These are phyloP conservation scores for Thereva unica DNA, from an alignment of 2,888 invertebrate species.

Conservation along the genomic window DNA sequence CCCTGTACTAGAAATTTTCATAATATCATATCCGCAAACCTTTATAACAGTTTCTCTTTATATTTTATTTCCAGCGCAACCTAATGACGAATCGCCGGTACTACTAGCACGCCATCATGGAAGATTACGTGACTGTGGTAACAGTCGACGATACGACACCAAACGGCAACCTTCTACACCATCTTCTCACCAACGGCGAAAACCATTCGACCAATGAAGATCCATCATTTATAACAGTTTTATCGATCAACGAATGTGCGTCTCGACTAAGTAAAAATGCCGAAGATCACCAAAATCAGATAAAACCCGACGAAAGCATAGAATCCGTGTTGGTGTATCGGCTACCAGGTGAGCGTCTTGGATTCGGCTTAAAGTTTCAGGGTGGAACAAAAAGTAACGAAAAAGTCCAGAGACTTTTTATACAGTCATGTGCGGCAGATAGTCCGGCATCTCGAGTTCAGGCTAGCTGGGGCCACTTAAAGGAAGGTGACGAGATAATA, in stretches of 20 bases:
- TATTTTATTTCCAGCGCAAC: slow-evolving; percentile 15
- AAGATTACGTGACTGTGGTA: slow-evolving; percentile 66
- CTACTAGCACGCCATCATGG: slow-evolving; percentile 41
- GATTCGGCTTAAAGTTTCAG: slow-evolving; percentile 90
- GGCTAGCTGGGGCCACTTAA: slow-evolving; percentile 81
- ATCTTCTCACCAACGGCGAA: slow-evolving; percentile 42
- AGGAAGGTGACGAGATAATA: slow-evolving; percentile 87
- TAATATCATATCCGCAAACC: no score
- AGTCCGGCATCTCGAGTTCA: slow-evolving; percentile 85
- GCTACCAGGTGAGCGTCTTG: slow-evolving; percentile 85
- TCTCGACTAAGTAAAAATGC: slow-evolving; percentile 41
- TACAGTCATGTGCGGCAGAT: slow-evolving; percentile 85
- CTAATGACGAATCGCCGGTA: slow-evolving; percentile 10
- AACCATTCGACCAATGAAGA: slow-evolving; percentile 47
- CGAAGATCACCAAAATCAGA: slow-evolving; percentile 38
- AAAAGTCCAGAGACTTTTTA: slow-evolving; percentile 78
- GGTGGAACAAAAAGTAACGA: slow-evolving; percentile 84
- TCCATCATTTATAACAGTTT: slow-evolving; percentile 64
- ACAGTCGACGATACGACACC: slow-evolving; percentile 61
- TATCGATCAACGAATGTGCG: slow-evolving; percentile 62
- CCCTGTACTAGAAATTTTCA: background rate
- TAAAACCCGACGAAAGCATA: slow-evolving; percentile 58
- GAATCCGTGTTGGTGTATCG: slow-evolving; percentile 82
- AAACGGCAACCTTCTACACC: slow-evolving; percentile 36
- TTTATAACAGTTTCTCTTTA: slow-evolving; percentile 2